These are phyloP conservation scores for Drosophila santomea DNA, from an alignment of 1,140 invertebrate species.

Conservation along the genomic window DNA sequence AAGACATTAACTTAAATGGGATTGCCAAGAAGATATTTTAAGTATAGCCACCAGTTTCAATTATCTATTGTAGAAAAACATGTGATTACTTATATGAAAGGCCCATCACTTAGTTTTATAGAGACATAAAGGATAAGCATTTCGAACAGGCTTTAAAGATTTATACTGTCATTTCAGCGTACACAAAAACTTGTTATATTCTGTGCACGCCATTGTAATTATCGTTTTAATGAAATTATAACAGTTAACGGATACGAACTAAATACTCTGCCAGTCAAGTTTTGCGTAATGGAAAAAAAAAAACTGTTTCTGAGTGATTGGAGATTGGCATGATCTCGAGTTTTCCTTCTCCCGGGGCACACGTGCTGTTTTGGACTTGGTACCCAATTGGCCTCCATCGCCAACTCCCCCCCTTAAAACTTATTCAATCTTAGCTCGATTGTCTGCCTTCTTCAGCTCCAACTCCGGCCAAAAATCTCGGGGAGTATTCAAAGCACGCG, in stretches of 20 bases:
- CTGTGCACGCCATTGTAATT: not conserved
- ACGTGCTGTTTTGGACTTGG: constrained; percentile 50
- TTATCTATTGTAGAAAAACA: not conserved
- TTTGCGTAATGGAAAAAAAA: constrained; percentile 41
- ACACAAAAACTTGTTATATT: not conserved
- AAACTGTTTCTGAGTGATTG: constrained; percentile 18
- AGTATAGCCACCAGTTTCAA: not conserved
- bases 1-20: not conserved
- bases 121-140: not conserved
- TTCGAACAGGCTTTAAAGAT: not conserved
- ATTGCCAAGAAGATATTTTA: not conserved
- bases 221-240: constrained; percentile 8
- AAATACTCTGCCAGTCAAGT: constrained; percentile 17
- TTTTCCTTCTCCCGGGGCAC: constrained; percentile 31
- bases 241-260: constrained; percentile 14
- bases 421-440: constrained; percentile 56
- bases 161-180: not conserved
- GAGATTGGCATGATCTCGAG: constrained; percentile 24
- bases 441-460: constrained; percentile 44
- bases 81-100: not conserved
- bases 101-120: not conserved
- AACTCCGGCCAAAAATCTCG: constrained; percentile 31
- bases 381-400: constrained; percentile 46
- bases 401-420: not conserved
- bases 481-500: constrained; percentile 79